Conservation (phyloP, 2,888 invertebrate species). For the Mylabris sibirica region DNA sequence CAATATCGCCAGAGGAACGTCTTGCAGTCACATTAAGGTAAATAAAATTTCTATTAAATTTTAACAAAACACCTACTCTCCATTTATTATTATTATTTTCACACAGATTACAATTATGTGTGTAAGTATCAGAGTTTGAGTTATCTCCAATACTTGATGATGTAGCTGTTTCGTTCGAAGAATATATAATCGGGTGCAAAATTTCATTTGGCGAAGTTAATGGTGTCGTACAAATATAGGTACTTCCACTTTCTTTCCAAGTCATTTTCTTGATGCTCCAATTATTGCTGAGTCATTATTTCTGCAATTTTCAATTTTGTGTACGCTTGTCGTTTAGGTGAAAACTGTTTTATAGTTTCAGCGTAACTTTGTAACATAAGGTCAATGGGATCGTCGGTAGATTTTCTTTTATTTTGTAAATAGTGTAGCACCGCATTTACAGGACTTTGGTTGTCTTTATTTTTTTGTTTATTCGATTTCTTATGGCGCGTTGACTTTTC, state of each 20-base stretch:
- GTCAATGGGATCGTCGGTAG: constrained; percentile 18
- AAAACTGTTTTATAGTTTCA: constrained; percentile 24
- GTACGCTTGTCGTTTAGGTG: constrained; percentile 18
- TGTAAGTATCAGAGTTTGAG: no score
- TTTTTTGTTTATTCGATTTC: background rate
- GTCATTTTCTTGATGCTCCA: constrained; percentile 8
- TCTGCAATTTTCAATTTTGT: constrained; percentile 27
- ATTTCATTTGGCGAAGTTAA: background rate
- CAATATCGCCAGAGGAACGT: constrained; percentile 19
- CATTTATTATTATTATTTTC: no score
- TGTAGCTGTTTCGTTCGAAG: no score
- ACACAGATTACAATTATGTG: no score
- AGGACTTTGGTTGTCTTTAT: background rate
- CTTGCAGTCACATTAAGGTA: constrained; percentile 19
- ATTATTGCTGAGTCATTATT: constrained; percentile 3
- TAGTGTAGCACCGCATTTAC: constrained; percentile 16
- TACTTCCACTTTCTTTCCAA: background rate
- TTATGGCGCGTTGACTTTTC: background rate
- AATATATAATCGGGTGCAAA: no score
- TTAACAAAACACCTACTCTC: no score
- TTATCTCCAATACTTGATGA: no score
- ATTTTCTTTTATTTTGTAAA: constrained; percentile 22
- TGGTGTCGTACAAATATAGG: background rate
- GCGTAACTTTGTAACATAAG: constrained; percentile 16
- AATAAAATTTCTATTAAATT: background rate